Percentiles rank a stretch among this genome's conserved stretches.
Evolutionary conservation across 2,888 invertebrate species (phyloP).

Genomic region (Drosophila nigricruria): DNA sequence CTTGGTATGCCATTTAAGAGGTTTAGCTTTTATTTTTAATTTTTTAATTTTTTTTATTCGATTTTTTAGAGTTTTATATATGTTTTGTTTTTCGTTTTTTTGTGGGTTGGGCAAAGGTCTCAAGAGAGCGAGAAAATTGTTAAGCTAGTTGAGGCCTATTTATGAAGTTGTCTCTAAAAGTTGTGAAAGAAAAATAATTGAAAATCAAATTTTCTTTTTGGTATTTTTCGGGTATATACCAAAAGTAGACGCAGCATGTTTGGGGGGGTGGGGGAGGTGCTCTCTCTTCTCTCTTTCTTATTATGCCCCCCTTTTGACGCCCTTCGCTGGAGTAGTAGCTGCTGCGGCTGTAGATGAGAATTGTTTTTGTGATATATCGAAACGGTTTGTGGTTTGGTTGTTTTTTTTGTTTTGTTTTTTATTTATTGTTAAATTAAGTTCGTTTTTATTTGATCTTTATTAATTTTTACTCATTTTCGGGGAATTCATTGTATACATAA

Average conservation of each 20-base stretch:
- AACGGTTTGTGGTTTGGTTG: conserved; percentile 52
- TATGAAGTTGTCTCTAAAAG: conserved; percentile 18
- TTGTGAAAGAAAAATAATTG: not conserved
- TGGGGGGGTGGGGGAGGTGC: not conserved
- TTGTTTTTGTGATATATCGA: conserved; percentile 65
- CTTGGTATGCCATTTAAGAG: conserved; percentile 60
- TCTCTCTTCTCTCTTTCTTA: not conserved
- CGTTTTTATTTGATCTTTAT: conserved; percentile 61
- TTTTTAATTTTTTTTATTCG: conserved; percentile 30
- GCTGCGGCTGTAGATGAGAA: conserved; percentile 31
- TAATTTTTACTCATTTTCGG: conserved; percentile 42
- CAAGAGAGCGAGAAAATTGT: conserved; percentile 55
- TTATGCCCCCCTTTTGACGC: not conserved
- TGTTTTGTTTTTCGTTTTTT: conserved; percentile 22
- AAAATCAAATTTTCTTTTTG: conserved; percentile 1
- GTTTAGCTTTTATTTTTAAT: conserved; percentile 40
- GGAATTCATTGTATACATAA: conserved; percentile 72
- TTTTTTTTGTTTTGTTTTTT: conserved; percentile 8
- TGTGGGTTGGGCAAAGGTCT: conserved; percentile 38
- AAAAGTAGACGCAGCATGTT: conserved; percentile 12
- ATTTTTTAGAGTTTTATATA: conserved; percentile 26
- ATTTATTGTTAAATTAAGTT: conserved; percentile 69
- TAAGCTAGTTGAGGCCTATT: conserved; percentile 51
- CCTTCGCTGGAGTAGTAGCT: not conserved
- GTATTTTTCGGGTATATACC: conserved; percentile 2